Evolutionary conservation across 2,888 invertebrate species (phyloP), one percentile per base, ranked within the genome.

Genomic region (Cordilura impudica): DNA sequence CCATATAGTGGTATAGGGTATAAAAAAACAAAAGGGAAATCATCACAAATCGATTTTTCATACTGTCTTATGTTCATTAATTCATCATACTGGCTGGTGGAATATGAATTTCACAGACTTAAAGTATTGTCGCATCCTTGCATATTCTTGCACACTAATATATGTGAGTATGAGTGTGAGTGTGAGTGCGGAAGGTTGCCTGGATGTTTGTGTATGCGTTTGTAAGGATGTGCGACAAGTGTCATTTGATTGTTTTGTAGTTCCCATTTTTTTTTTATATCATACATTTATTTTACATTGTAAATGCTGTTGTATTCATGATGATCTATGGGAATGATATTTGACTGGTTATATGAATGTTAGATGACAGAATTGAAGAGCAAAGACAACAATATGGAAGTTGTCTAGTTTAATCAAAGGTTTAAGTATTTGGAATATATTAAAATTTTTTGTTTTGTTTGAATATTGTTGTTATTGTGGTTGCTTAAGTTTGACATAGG

Each of bases 321-420:
- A 49, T 47, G 29, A 39, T 63, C 21, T 67, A 45, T 66, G 16
- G 43, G n/a, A 2, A 18, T 10, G n/a, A 12, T 12, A 16, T 31
- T 10, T 14, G 47, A 56, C 10, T 49, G 7, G 47, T 14, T 19
- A 23, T 51, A 60, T 31, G 51, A 16, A 45, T 60, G 19, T 21
- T 35, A 63, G 49, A 72, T 78, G 61, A 72, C 72, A 53, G 63
- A 53, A 65, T 53, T 72, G 61, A 75, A 79, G 75, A 79, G 79
- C 75, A 63, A 79, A 75, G 71, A 79, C 75, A 79, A 79, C 75
- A 75, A 35, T 71, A 75, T 49, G 56, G 53, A 79, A 75, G 74
- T 78, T 78, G 74, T 78, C 78, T 78, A 65, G 78, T 74, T 74
- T 70, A 74, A 71, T 61, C 70, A 71, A 75, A 71, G 71, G 60